phyloP scores from a whole-genome alignment of 2,888 invertebrate species.

The Drosophila anomalipes region DNA sequence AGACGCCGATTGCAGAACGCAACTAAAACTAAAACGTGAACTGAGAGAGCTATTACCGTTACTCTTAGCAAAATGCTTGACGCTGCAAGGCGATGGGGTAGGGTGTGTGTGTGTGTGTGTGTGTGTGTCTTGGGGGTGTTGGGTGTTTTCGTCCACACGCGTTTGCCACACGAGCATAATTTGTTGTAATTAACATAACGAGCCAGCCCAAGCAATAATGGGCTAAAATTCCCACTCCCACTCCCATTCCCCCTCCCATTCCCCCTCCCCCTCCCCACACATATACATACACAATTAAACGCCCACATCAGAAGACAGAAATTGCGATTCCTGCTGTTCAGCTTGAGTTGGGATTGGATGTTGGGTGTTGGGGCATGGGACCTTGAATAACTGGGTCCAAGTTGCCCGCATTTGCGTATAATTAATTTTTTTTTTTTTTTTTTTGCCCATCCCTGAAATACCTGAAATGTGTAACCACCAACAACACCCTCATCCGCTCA shows the following conservation, averaged over 20 bases:
- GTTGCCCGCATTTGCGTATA: constrained; percentile 62
- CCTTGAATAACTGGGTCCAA: constrained; percentile 23
- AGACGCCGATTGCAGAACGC: background rate
- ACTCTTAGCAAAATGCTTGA: background rate
- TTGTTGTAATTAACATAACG: constrained; percentile 82
- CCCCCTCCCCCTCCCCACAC: background rate
- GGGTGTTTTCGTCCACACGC: constrained; percentile 39
- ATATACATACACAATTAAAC: constrained; percentile 26
- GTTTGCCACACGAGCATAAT: constrained; percentile 77
- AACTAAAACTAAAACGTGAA: constrained; percentile 4
- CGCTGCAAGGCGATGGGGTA: background rate
- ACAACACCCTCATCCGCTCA: background rate
- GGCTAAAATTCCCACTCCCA: constrained; percentile 51
- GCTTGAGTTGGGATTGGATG: constrained; percentile 1
- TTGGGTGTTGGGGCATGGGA: background rate
- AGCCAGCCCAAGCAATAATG: constrained; percentile 75
- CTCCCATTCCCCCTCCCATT: background rate
- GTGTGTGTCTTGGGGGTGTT: background rate
- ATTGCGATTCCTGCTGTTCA: constrained; percentile 56
- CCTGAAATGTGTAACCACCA: constrained; percentile 1
- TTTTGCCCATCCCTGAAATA: background rate
- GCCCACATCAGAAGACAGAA: constrained; percentile 47
- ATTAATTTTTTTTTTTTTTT: constrained; percentile 70
- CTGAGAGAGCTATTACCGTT: constrained; percentile 20
- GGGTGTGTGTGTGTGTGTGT: background rate